Evolutionary conservation across 2,797 vertebrate genomes (phyloP), one percentile per base, ranked within the genome.

Genomic region (Melanitta fusca): DNA sequence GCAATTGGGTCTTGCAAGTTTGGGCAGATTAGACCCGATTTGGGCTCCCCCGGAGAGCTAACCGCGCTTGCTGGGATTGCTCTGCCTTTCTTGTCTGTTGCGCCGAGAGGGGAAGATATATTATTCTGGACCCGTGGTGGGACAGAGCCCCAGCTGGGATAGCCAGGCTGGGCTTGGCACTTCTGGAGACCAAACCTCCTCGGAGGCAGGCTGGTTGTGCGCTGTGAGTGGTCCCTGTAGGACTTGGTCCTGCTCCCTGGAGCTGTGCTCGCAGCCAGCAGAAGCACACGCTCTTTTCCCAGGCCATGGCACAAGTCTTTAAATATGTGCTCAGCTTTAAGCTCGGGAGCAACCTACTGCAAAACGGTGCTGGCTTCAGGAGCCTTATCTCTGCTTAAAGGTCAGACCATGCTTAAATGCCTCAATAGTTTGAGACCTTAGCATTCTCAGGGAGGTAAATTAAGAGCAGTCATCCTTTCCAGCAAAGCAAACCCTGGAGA

Each of bases 351-450:
- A 93, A 78, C 61, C 66, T 74, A 34, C 41, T 86, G 65, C 70
- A 70, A 58, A 93, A 84, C 77, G 51, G 24, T 78, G 36, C 32
- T 54, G 66, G 66, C 49, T 94, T 95, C 27, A 58, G 5, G 53
- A 80, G 45, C 28, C 69, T 95, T 92, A 79, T 88, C 88, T 94
- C 89, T 75, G 3, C 66, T 83, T 91, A 91, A 96, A 96, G 82
- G 91, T 92, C 94, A 95, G 80, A 91, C 49, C 65, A 69, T 8
- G 28, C 30, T 89, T 57, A 83, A 89, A 78, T 78, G 80, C 61
- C 49, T 74, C 82, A 45, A 53, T 61, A 85, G 81, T 54, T 89
- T 60, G 88, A 81, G 73, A 72, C 28, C 51, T 69, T 43, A 88
- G 28, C 73, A 56, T 51, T 72, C 66, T 86, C 57, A 78, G 2